A percentile compares a stretch with the other conserved stretches of the same genome.
Evolutionary conservation across 2,888 invertebrate species (phyloP).

Genomic region (Phytoseiulus persimilis): DNA sequence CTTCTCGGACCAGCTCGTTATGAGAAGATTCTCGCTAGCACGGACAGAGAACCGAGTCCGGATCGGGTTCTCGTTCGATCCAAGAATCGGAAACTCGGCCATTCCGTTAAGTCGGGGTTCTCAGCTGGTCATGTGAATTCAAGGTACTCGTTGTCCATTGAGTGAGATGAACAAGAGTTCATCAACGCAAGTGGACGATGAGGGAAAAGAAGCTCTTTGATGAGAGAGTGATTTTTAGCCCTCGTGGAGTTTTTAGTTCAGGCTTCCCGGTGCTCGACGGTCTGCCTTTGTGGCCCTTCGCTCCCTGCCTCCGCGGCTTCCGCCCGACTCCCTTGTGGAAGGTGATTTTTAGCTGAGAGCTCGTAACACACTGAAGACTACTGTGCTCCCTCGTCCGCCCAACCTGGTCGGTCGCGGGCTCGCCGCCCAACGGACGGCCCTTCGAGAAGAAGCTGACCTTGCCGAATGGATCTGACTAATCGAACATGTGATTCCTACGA

Average conservation of each 20-base stretch:
- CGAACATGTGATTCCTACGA: background rate
- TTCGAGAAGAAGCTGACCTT: background rate
- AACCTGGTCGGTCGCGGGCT: background rate
- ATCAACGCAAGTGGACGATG: conserved; percentile 13
- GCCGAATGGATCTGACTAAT: background rate
- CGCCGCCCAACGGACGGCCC: background rate
- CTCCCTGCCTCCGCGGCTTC: background rate
- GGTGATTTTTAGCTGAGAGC: background rate
- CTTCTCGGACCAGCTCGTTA: no score
- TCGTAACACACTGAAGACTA: background rate
- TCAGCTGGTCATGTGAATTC: background rate
- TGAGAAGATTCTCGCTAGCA: no score
- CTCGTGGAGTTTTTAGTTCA: conserved; percentile 6
- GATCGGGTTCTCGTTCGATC: no score
- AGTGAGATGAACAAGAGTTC: conserved; percentile 9
- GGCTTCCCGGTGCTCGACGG: background rate
- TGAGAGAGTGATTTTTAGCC: conserved; percentile 37
- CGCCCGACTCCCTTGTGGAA: background rate
- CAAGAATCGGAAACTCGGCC: no score
- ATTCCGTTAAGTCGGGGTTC: background rate
- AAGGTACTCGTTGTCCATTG: background rate
- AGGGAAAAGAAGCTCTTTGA: conserved; percentile 17
- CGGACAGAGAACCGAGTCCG: no score
- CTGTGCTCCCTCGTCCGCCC: background rate
- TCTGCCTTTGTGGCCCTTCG: background rate